Evolutionary conservation across 2,888 invertebrate genomes (phyloP).

Genomic region (Galerucella calmariensis): DNA sequence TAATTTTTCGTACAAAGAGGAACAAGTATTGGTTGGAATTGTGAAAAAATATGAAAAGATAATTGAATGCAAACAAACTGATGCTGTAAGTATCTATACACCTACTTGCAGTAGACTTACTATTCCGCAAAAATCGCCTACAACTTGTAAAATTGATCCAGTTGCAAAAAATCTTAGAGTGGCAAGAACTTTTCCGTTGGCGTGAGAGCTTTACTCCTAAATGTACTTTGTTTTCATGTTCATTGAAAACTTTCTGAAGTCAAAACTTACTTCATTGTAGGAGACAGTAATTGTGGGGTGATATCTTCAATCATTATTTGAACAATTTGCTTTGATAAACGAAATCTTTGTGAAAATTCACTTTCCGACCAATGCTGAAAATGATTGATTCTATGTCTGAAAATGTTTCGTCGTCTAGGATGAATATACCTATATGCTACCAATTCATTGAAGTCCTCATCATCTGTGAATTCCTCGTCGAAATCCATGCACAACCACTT

Average conservation of each 20-base stretch:
- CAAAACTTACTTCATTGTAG: too few species aligned
- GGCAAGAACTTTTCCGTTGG: conserved; percentile 13
- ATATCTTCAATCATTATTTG: neutral
- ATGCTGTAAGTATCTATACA: conserved; percentile 1
- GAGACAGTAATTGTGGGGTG: too few species aligned
- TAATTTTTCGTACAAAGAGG: too few species aligned
- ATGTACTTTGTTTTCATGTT: too few species aligned
- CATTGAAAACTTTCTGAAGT: too few species aligned
- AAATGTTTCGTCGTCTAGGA: too few species aligned
- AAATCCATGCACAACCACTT: too few species aligned
- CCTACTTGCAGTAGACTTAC: conserved; percentile 22
- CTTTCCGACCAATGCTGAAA: too few species aligned
- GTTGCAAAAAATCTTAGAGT: conserved; percentile 15
- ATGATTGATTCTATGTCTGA: conserved; percentile 8
- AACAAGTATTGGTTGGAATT: neutral
- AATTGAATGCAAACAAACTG: neutral
- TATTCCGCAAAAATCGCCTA: conserved; percentile 23
- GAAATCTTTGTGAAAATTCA: too few species aligned
- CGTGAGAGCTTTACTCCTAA: conserved; percentile 17
- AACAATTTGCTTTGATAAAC: too few species aligned
- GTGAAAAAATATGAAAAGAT: neutral
- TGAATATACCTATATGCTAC: neutral
- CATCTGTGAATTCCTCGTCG: too few species aligned
- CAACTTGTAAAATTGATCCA: conserved; percentile 18
- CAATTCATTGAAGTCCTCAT: too few species aligned